phyloP scores from a whole-genome alignment of 1,140 invertebrate species.

The Lucilia cuprina region DNA sequence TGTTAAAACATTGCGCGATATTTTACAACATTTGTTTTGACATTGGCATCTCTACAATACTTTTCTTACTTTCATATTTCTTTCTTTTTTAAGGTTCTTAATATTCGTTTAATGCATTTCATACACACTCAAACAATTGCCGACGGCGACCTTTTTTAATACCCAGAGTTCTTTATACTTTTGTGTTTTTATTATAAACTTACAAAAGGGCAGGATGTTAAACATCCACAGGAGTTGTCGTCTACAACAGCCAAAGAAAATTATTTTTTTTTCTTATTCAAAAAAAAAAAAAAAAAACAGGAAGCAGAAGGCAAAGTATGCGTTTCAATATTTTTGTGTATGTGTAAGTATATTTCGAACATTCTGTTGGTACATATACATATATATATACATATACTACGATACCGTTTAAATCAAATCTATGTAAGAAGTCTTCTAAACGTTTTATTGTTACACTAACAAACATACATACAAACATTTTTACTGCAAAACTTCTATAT shows the following conservation, averaged over 20 bases:
- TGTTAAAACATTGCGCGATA: neutral
- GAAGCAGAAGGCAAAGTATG: neutral
- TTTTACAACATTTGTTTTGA: neutral
- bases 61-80: neutral
- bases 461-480: neutral
- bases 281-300: neutral
- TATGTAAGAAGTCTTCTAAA: neutral
- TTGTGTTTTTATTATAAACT: slow-evolving; percentile 4
- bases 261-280: neutral
- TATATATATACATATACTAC: no score
- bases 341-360: neutral
- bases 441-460: neutral
- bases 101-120: neutral
- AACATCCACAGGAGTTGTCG: neutral
- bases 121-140: neutral
- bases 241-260: neutral
- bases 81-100: neutral
- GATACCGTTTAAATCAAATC: no score
- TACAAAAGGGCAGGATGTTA: neutral
- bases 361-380: no score
- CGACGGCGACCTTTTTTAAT: neutral
- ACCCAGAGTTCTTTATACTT: neutral
- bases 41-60: neutral
- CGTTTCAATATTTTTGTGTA: neutral
- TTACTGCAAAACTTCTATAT: no score